Evolutionary conservation across 2,888 invertebrate genomes (phyloP).

Genomic region (Podotricha telesiphe): DNA sequence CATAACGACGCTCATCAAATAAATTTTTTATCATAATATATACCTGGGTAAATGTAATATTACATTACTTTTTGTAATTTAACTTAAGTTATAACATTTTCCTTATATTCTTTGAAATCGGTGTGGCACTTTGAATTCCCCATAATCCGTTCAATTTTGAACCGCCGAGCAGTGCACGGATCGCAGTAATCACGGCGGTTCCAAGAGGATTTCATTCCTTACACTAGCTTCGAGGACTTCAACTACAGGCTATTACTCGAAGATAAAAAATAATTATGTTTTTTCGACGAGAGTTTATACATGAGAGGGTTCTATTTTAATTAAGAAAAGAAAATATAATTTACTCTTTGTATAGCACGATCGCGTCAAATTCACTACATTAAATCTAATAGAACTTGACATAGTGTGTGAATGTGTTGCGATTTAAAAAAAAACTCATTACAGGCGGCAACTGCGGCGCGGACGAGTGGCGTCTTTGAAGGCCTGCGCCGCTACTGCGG

Average conservation of each 20-base stretch:
- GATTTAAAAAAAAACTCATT: constrained; percentile 82
- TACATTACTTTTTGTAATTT: constrained; percentile 52
- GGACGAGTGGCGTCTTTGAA: constrained; percentile 82
- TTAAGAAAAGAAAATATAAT: constrained; percentile 45
- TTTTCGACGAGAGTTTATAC: constrained; percentile 27
- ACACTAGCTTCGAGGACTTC: constrained; percentile 63
- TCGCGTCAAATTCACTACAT: constrained; percentile 52
- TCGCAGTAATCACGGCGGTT: constrained; percentile 80
- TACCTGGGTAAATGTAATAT: background rate
- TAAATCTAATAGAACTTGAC: constrained; percentile 65
- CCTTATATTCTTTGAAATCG: constrained; percentile 80
- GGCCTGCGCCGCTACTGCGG: constrained; percentile 76
- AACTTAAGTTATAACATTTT: constrained; percentile 68
- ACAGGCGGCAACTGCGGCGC: constrained; percentile 76
- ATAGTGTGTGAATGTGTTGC: constrained; percentile 76
- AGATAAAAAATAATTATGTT: constrained; percentile 51
- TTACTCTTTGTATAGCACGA: constrained; percentile 39
- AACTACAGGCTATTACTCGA: constrained; percentile 58
- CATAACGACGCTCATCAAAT: constrained; percentile 18
- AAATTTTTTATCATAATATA: constrained; percentile 7
- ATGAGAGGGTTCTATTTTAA: constrained; percentile 33
- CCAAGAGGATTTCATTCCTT: constrained; percentile 75
- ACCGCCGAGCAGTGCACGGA: constrained; percentile 70
- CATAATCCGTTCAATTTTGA: constrained; percentile 83
- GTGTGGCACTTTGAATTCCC: constrained; percentile 81